phyloP scores from a whole-genome alignment of 2,797 vertebrate species.

The Potorous gilbertii region DNA sequence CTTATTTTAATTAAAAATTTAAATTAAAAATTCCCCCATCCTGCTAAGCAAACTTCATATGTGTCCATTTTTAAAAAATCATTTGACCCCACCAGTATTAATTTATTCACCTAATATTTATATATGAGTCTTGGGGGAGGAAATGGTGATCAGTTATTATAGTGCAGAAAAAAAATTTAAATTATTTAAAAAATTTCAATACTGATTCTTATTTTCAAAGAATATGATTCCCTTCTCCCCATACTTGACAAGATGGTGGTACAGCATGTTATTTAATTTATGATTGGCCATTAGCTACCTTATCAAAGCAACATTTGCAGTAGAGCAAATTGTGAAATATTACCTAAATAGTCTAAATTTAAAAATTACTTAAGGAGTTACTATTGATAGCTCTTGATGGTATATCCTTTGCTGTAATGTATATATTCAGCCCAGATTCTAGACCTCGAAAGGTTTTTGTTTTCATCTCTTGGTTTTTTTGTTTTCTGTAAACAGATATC shows the following conservation, averaged over 20 bases:
- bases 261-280: neutral
- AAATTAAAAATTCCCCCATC: neutral
- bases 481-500: slow-evolving; percentile 29
- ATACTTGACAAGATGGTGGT: neutral
- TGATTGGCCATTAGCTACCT: neutral
- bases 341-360: neutral
- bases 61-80: neutral
- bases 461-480: slow-evolving; percentile 14
- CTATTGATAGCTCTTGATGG: too few relatives aligned
- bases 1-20: slow-evolving; percentile 51
- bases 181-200: slow-evolving; percentile 26
- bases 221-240: neutral
- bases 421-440: neutral
- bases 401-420: slow-evolving; percentile 28
- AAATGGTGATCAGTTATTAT: slow-evolving; percentile 30
- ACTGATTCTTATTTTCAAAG: slow-evolving; percentile 31
- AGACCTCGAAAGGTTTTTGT: neutral
- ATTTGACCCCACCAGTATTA: neutral
- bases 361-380: neutral
- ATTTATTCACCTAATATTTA: slow-evolving; percentile 11
- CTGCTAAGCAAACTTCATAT: neutral
- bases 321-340: neutral
- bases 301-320: neutral
- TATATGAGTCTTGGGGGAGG: neutral
- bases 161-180: slow-evolving; percentile 42